A percentile compares a stretch with the other conserved stretches of the same genome.
These are phyloP conservation scores for Cataglyphis altisquamis DNA, from an alignment of 2,888 invertebrate genomes.

Conservation along the genomic window DNA sequence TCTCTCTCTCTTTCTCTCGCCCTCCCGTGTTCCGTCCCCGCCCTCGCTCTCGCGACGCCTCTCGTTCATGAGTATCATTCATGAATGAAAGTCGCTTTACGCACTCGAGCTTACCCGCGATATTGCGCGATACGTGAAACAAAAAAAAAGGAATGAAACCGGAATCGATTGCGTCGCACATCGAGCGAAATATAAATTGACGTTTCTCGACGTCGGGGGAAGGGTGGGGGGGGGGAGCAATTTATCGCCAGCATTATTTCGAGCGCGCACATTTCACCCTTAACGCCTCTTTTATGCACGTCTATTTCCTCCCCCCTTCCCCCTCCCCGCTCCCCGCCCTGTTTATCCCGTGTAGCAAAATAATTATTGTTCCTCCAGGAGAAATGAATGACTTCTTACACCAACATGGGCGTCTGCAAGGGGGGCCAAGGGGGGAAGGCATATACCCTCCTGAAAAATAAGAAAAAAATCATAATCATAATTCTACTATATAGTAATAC, in stretches of 20 bases:
- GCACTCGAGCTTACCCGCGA: constrained; percentile 52
- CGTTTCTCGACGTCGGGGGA: not conserved
- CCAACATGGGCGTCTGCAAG: no score
- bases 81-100: constrained; percentile 76
- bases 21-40: not conserved
- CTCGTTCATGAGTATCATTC: constrained; percentile 41
- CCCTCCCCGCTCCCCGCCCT: no score
- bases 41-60: constrained; percentile 6
- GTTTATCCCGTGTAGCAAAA: no score
- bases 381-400: not conserved
- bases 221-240: not conserved
- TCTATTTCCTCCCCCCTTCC: not conserved
- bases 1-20: no score
- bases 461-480: no score
- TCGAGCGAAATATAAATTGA: not conserved
- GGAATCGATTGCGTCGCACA: constrained; percentile 44
- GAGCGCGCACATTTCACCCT: not conserved
- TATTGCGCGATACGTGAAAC: constrained; percentile 34
- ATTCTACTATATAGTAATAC: no score
- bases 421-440: no score
- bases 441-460: no score
- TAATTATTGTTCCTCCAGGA: not conserved
- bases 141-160: constrained; percentile 49
- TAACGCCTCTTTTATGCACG: not conserved
- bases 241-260: constrained; percentile 19